Evolutionary conservation across 2,888 invertebrate genomes (phyloP), one percentile per base, ranked within the genome.

Genomic region (Choristoneura rosaceana): DNA sequence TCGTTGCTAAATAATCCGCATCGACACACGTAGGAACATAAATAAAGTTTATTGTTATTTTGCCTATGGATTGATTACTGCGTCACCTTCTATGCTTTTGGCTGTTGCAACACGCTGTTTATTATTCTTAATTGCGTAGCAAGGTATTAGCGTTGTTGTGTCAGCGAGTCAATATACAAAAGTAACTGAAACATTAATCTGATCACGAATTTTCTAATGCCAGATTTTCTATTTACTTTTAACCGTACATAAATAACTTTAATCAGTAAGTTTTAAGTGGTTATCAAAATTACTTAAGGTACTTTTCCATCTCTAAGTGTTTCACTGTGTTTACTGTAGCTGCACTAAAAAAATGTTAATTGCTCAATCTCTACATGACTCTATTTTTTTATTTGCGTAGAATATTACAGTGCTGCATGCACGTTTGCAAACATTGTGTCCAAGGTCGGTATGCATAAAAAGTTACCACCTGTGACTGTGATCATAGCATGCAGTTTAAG

Each of bases 401-500:
- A 43, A 43, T 3, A 43, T 43, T 43, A 43, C 10, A 43, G 10
- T 4, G 43, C 10, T 43, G 0, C 12, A 43, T 10, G 43, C 12
- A 10, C 10, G 10, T 43, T 43, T 0, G 43, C 43, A 43, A 10
- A 43, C 43, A 10, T 12, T 12, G 10, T 12, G 10, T 43, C 12
- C 43, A 12, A 10, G 43, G 12, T 4, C 12, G 41, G 12, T 45
- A 17, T 8, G 25, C 14, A 4, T n/a, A 5, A 25, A 25, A 25
- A 25, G 25, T 10, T 45, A 8, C 75, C 80, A 94, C 94, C 85
- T 92, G 86, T 3, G 95, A 94, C 34, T 92, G 84, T 1, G 95
- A 92, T 0, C 95, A 95, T 2, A 95, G 85, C 89, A 95, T 90
- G 38, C 5, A 38, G 38, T 5, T 0, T 7, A 38, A 38, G 38